These are phyloP conservation scores for Momotus momota DNA, from an alignment of 2,797 vertebrate genomes.

Conservation along the genomic window DNA sequence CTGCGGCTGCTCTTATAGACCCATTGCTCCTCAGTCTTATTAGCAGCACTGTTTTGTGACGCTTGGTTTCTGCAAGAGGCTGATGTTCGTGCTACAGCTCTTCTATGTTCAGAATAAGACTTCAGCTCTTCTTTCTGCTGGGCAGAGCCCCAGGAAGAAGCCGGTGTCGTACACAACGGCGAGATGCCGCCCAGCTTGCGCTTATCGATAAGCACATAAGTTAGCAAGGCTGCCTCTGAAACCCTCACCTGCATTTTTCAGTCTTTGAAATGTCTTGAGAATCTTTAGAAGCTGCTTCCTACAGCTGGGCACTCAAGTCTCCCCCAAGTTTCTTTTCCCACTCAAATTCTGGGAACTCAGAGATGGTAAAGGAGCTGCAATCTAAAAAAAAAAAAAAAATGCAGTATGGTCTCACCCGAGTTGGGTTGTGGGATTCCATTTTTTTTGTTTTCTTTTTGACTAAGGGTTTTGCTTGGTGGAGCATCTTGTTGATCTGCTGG, in stretches of 20 bases:
- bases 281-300: not conserved
- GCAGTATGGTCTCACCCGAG: not conserved
- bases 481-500: not conserved
- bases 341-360: not conserved
- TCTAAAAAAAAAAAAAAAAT: not conserved
- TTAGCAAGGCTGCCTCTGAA: not conserved
- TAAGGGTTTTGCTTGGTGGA: not conserved
- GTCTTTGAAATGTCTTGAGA: not conserved
- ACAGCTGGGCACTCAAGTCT: not conserved
- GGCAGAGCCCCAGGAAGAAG: not conserved
- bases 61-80: conserved; percentile 16
- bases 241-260: not conserved
- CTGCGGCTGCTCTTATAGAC: not conserved
- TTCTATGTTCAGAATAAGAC: not conserved
- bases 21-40: not conserved
- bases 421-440: not conserved
- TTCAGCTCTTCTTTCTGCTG: not conserved
- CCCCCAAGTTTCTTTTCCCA: not conserved
- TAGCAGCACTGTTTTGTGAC: not conserved
- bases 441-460: not conserved
- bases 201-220: not conserved
- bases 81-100: not conserved
- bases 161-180: not conserved
- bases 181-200: not conserved
- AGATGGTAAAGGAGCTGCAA: not conserved